Evolutionary conservation across 2,888 invertebrate genomes (phyloP).

Genomic region (Agrotis clavis): DNA sequence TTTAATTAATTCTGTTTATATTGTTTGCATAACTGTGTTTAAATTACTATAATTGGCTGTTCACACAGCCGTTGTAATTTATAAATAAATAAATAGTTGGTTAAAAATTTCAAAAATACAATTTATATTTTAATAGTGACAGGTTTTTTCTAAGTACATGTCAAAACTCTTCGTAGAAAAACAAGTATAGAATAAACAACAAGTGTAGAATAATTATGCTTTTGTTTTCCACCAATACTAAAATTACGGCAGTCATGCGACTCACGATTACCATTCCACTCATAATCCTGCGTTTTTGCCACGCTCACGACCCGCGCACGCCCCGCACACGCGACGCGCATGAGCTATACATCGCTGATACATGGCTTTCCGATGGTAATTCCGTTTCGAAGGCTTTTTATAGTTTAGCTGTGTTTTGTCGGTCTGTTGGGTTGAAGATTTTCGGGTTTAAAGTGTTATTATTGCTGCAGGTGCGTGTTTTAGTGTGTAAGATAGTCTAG

Average conservation of each 20-base stretch:
- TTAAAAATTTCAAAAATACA: too few species aligned
- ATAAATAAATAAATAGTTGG: too few species aligned
- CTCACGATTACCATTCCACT: conserved; percentile 47
- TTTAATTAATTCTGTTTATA: too few species aligned
- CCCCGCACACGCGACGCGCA: conserved; percentile 52
- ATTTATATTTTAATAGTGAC: too few species aligned
- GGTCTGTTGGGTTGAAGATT: conserved; percentile 18
- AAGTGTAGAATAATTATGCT: not conserved
- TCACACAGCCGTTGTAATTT: too few species aligned
- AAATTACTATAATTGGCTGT: too few species aligned
- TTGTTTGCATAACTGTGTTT: too few species aligned
- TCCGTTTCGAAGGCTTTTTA: conserved; percentile 48
- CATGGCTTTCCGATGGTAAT: conserved; percentile 59
- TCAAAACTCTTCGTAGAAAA: too few species aligned
- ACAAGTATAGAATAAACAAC: too few species aligned
- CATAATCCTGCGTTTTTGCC: conserved; percentile 53
- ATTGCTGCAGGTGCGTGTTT: not conserved
- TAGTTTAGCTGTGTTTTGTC: conserved; percentile 48
- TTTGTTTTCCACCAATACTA: not conserved
- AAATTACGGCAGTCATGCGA: conserved; percentile 30
- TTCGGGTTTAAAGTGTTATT: not conserved
- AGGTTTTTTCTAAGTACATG: too few species aligned
- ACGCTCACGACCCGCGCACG: conserved; percentile 52
- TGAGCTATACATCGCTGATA: conserved; percentile 47
- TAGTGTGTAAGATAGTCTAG: not conserved